Evolutionary conservation across 2,888 invertebrate species (phyloP).

Genomic region (Odontocerum albicorne): DNA sequence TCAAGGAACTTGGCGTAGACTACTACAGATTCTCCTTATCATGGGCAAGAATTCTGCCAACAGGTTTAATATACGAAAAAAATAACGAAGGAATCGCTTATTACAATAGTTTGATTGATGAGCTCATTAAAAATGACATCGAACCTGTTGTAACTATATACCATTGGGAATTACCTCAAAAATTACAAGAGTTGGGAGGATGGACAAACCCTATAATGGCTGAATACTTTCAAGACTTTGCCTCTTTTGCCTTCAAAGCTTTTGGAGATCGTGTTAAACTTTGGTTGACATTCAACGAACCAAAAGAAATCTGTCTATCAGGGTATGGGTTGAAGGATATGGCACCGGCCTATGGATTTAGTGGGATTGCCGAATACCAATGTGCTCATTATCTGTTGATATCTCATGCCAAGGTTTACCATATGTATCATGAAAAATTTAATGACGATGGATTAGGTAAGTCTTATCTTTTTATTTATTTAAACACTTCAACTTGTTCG

Average conservation of each 20-base stretch:
- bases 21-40: conserved; percentile 65
- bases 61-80: conserved; percentile 46
- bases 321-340: conserved; percentile 46
- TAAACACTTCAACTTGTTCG: too few species aligned
- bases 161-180: conserved; percentile 66
- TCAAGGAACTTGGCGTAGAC: conserved; percentile 57
- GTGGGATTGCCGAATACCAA: conserved; percentile 27
- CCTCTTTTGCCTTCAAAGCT: conserved; percentile 50
- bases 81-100: conserved; percentile 54
- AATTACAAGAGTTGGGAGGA: conserved; percentile 55
- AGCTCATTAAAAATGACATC: conserved; percentile 55
- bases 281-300: conserved; percentile 70
- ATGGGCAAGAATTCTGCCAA: conserved; percentile 70
- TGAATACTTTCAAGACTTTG: conserved; percentile 55
- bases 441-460: conserved; percentile 22
- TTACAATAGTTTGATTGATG: conserved; percentile 63
- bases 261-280: conserved; percentile 56
- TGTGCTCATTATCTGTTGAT: conserved; percentile 26
- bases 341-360: conserved; percentile 45
- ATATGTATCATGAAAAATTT: conserved; percentile 24
- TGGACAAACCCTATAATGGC: conserved; percentile 58
- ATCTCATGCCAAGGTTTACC: conserved; percentile 32
- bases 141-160: conserved; percentile 64
- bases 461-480: too few species aligned
- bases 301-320: conserved; percentile 43